phyloP scores from a whole-genome alignment of 1,140 invertebrate genomes.

The Matsumurasca onukii region DNA sequence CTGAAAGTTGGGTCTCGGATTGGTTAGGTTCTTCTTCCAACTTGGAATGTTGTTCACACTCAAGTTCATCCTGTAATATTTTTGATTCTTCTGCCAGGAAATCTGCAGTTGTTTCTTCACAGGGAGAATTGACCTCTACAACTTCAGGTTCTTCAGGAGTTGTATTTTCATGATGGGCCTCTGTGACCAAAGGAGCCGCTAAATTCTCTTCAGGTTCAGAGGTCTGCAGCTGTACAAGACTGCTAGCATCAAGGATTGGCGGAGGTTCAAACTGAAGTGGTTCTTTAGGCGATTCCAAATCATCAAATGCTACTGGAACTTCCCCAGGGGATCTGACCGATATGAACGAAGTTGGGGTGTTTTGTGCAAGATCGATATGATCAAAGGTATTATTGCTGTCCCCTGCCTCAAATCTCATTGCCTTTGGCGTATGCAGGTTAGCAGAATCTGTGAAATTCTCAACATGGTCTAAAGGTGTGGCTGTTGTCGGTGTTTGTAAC shows the following conservation, averaged over 20 bases:
- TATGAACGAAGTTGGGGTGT: neutral
- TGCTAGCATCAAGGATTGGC: constrained; percentile 15
- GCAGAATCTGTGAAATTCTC: neutral
- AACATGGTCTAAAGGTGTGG: neutral
- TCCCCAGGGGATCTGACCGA: neutral
- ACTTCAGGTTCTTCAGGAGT: neutral
- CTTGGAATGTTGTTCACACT: constrained; percentile 14
- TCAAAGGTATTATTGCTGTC: neutral
- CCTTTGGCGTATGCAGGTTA: too few species aligned
- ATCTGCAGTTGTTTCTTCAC: neutral
- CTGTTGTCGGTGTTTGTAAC: neutral
- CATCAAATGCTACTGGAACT: neutral
- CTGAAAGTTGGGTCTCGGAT: neutral
- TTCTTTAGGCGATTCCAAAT: constrained; percentile 9
- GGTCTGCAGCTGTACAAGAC: neutral
- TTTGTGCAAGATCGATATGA: neutral
- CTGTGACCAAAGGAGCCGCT: neutral
- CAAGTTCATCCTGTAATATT: constrained; percentile 19
- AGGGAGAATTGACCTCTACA: too few species aligned
- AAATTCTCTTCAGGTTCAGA: neutral
- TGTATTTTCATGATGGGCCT: neutral
- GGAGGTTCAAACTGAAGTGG: neutral
- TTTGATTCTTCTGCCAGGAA: constrained; percentile 16
- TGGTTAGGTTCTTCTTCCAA: neutral
- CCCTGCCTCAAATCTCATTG: too few species aligned